Conservation (phyloP, 64 coral and sea anemone species). For the Montipora capricornis region DNA sequence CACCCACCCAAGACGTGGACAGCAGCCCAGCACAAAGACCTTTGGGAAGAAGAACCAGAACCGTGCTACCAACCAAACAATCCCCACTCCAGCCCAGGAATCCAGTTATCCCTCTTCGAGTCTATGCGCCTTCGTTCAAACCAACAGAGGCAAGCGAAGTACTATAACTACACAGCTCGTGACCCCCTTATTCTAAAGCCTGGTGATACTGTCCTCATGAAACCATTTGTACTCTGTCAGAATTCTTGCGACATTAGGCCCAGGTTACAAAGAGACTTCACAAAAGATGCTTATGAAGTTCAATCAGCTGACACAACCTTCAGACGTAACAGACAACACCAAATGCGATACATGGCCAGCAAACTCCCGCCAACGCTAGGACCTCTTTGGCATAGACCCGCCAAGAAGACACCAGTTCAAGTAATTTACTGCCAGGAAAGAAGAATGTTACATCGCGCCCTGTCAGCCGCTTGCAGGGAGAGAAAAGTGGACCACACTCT, state of each 20-base stretch:
- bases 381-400: too few relatives aligned
- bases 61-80: slow-evolving; percentile 33
- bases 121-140: neutral
- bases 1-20: slow-evolving; percentile 28
- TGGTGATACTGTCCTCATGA: slow-evolving; percentile 47
- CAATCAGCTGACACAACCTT: neutral
- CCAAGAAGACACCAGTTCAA: too few relatives aligned
- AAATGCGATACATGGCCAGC: too few relatives aligned
- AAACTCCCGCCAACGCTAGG: too few relatives aligned
- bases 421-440: too few relatives aligned
- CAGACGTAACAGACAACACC: neutral
- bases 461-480: too few relatives aligned
- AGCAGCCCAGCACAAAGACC: slow-evolving; percentile 38
- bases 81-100: slow-evolving; percentile 21
- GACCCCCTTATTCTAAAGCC: slow-evolving; percentile 16
- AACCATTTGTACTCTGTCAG: slow-evolving; percentile 22
- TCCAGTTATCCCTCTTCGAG: neutral
- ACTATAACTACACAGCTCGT: slow-evolving; percentile 24
- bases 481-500: too few relatives aligned
- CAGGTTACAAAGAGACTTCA: slow-evolving; percentile 12
- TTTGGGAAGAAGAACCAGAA: slow-evolving; percentile 40
- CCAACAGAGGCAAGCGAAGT: slow-evolving; percentile 3
- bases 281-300: slow-evolving; percentile 15
- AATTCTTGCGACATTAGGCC: slow-evolving; percentile 58
- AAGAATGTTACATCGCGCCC: too few relatives aligned